Conservation (phyloP, 2,113 vertebrate genomes). For the Platanista minor region DNA sequence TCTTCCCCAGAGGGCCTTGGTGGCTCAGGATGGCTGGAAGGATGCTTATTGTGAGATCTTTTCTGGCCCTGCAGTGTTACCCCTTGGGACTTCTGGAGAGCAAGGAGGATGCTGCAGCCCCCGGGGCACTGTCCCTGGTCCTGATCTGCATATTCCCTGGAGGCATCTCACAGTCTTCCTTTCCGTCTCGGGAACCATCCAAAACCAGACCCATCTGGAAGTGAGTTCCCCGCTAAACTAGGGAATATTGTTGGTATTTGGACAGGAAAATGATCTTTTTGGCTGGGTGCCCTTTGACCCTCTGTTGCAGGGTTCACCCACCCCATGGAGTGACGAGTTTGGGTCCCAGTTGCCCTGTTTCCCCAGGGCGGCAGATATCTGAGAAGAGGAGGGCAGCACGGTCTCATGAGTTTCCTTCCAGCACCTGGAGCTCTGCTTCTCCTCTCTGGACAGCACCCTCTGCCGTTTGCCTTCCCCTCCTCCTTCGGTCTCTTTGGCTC, state of each 20-base stretch:
- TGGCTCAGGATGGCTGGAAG: background rate
- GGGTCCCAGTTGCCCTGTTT: background rate
- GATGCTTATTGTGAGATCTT: background rate
- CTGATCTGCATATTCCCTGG: background rate
- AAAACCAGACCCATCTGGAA: background rate
- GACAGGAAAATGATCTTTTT: background rate
- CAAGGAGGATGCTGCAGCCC: accelerated
- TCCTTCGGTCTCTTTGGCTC: background rate
- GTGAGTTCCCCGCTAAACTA: background rate
- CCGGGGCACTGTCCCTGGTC: background rate
- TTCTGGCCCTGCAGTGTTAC: background rate
- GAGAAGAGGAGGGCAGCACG: background rate
- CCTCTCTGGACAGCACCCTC: background rate
- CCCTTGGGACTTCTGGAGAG: background rate
- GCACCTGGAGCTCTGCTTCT: background rate
- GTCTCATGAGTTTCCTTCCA: background rate
- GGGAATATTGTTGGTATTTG: background rate
- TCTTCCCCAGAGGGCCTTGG: background rate
- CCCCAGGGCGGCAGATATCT: background rate
- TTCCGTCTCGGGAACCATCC: background rate
- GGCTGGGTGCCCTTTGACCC: background rate
- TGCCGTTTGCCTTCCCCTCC: background rate
- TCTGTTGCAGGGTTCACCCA: background rate
- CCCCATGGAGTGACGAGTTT: background rate
- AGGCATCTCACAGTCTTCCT: background rate